phyloP scores from a whole-genome alignment of 2,888 invertebrate species.

The Mesoligia furuncula region DNA sequence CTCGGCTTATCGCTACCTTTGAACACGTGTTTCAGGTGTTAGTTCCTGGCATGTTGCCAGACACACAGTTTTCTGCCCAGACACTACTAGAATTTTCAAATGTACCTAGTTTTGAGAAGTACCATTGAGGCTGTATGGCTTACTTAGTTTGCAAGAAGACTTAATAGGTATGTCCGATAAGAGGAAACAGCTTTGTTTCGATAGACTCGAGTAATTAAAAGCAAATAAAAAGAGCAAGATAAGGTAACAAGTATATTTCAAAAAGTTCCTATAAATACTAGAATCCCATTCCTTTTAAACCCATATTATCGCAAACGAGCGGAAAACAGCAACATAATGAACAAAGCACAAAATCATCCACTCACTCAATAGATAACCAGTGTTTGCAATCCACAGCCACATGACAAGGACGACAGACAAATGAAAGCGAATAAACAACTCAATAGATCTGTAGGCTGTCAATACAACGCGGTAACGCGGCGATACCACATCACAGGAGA shows the following conservation, averaged over 20 bases:
- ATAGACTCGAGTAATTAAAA: background rate
- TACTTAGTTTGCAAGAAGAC: slow-evolving; percentile 12
- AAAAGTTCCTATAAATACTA: background rate
- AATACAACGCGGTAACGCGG: slow-evolving; percentile 53
- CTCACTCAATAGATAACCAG: slow-evolving; percentile 46
- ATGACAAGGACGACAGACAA: slow-evolving; percentile 49
- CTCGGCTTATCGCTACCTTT: slow-evolving; percentile 14
- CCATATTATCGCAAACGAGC: background rate
- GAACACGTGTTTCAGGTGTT: slow-evolving; percentile 48
- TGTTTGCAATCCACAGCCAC: slow-evolving; percentile 39
- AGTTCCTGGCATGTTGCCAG: slow-evolving; percentile 44
- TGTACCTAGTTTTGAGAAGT: slow-evolving; percentile 24
- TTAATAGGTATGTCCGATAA: background rate
- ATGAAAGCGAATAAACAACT: slow-evolving; percentile 60
- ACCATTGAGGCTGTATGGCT: slow-evolving; percentile 20
- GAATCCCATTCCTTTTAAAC: background rate
- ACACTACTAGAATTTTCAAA: slow-evolving; percentile 47
- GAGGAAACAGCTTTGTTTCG: background rate
- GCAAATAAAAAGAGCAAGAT: background rate
- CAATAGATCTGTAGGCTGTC: slow-evolving; percentile 57
- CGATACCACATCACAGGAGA: background rate
- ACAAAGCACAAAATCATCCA: slow-evolving; percentile 36
- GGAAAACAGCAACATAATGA: background rate
- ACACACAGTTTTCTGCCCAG: slow-evolving; percentile 13
- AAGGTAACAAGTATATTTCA: background rate